Percentiles rank a stretch among this genome's conserved stretches.
These are phyloP conservation scores for Notarius quadriscutis DNA, from an alignment of 2,113 vertebrate species.

Conservation along the genomic window DNA sequence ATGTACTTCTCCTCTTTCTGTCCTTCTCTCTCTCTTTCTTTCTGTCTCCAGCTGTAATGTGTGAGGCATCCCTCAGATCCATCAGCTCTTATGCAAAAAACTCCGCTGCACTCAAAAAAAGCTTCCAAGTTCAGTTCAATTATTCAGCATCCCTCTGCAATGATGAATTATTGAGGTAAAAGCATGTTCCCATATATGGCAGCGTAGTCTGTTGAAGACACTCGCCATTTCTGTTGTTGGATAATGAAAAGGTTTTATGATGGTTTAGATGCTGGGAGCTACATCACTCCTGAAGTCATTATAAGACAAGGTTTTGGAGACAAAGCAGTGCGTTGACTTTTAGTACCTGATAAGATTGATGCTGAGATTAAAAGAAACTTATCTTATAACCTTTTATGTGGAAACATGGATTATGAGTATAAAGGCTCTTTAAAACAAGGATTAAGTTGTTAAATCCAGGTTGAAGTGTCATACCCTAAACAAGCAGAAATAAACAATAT, in stretches of 20 bases:
- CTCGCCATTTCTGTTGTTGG: constrained; percentile 57
- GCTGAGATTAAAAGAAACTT: background rate
- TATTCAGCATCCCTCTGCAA: constrained; percentile 80
- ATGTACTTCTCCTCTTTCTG: constrained; percentile 41
- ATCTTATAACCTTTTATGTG: background rate
- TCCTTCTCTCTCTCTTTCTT: background rate
- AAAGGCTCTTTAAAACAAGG: background rate
- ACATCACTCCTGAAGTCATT: constrained; percentile 47
- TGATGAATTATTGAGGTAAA: constrained; percentile 82
- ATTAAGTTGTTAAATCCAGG: background rate
- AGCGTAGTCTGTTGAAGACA: constrained; percentile 63
- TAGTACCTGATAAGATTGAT: constrained; percentile 2
- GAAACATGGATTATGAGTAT: background rate
- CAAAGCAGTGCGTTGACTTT: constrained; percentile 8
- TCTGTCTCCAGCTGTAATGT: constrained; percentile 70
- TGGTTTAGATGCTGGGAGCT: constrained; percentile 47
- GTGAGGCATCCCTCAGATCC: constrained; percentile 73
- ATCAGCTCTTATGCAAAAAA: constrained; percentile 75
- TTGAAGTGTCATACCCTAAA: background rate
- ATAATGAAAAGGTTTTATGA: constrained; percentile 59
- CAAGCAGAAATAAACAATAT: background rate
- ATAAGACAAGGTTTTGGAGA: constrained; percentile 33
- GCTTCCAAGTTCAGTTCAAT: constrained; percentile 83
- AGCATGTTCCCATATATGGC: constrained; percentile 77
- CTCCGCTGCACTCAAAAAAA: constrained; percentile 69